Evolutionary conservation across 2,797 vertebrate species (phyloP).

Genomic region (Momotus momota): DNA sequence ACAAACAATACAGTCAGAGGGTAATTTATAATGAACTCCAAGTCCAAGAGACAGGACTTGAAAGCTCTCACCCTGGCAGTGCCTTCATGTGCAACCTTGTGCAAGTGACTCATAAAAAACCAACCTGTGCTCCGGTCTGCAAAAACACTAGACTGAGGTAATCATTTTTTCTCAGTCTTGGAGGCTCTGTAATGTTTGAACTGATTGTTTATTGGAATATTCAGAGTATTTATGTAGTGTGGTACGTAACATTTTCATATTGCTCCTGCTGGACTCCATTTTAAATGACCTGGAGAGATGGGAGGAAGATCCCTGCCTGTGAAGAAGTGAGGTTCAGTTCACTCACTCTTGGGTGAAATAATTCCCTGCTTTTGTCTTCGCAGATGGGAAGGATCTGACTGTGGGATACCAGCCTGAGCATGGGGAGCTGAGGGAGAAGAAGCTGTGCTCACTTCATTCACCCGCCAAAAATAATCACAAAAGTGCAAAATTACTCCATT

Average conservation of each 20-base stretch:
- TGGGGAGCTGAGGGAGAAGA: neutral
- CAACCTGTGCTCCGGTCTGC: neutral
- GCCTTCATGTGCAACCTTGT: neutral
- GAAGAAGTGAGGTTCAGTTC: neutral
- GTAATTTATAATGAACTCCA: neutral
- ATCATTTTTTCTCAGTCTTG: neutral
- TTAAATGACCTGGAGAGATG: neutral
- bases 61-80: neutral
- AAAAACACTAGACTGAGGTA: neutral
- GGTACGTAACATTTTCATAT: neutral
- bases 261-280: neutral
- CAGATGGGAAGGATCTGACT: neutral
- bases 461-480: neutral
- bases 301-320: neutral
- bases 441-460: neutral
- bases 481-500: neutral
- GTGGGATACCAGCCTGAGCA: neutral
- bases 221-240: neutral
- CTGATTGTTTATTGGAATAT: neutral
- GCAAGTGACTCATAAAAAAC: neutral
- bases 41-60: neutral
- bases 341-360: neutral
- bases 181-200: neutral
- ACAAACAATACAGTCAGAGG: neutral
- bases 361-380: neutral